phyloP scores from a whole-genome alignment of 2,113 vertebrate genomes.

The Tragulus kanchil region DNA sequence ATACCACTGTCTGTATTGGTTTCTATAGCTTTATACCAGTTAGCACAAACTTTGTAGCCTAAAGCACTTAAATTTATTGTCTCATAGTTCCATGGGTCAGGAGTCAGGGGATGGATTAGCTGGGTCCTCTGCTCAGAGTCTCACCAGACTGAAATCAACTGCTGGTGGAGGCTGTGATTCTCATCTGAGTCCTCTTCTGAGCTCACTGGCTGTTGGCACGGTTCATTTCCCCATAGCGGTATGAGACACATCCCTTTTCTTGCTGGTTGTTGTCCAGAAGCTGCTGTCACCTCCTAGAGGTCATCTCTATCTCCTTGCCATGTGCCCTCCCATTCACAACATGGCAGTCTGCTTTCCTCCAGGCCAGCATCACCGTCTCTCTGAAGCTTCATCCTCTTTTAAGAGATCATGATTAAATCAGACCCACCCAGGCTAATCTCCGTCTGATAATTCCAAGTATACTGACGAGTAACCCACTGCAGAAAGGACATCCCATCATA shows the following conservation, averaged over 20 bases:
- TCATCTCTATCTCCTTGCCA: too few species aligned
- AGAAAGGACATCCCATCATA: neutral
- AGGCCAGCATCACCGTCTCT: neutral
- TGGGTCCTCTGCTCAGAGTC: neutral
- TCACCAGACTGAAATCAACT: neutral
- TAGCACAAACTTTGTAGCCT: neutral
- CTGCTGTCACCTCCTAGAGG: neutral
- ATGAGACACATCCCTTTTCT: neutral
- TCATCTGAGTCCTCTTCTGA: neutral
- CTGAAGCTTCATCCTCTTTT: neutral
- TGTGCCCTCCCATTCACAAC: neutral
- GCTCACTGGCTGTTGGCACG: neutral
- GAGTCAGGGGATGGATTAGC: neutral
- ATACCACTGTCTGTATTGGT: neutral
- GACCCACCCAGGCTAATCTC: neutral
- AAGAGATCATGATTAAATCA: neutral
- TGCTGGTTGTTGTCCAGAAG: neutral
- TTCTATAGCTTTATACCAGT: neutral
- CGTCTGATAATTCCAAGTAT: neutral
- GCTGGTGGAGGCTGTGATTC: neutral
- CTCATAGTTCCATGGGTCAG: neutral
- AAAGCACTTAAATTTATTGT: neutral
- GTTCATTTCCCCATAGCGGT: neutral
- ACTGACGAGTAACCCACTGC: neutral
- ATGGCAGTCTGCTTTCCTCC: neutral